Evolutionary conservation across 2,113 vertebrate genomes (phyloP), one percentile per base, ranked within the genome.

Genomic region (Paralichthys olivaceus): DNA sequence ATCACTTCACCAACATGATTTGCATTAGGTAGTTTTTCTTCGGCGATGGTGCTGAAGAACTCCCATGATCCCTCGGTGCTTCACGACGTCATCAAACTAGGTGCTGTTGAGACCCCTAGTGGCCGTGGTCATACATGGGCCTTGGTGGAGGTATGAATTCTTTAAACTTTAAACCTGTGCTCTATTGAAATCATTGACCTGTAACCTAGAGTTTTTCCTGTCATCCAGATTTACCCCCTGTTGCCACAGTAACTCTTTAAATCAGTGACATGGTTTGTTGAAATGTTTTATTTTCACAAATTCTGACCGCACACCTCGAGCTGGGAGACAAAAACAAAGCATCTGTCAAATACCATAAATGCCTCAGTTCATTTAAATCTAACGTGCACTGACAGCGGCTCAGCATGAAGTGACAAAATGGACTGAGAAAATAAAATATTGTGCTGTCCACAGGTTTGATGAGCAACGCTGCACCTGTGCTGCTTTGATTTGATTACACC

Each of bases 391-490:
- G 11, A 40, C 37, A 40, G 61, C 20, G 4, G 23, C 69, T 72
- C 69, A 72, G 69, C 45, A 8, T 17, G 69, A 26, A 61, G 5
- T n/a, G 34, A 34, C 9, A 28, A 55, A 51, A n/a, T 37, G 4
- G 7, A n/a, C 29, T 9, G 45, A 37, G 17, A 14, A 51, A 59
- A 64, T 17, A n/a, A 56, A 55, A 6, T n/a, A 51, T 8, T n/a
- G 34, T 26, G 43, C 17, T 26, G 15, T 51, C 29, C 56, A 1
- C 26, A 22, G 59, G 67, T 58, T 64, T 51, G 29, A 12, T 59
- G 28, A 71, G 26, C 19, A 22, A 5, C 1, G 62, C 56, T 22
- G 57, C 63, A 73, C 63, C 57, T 73, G 69, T 37, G 32, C 11
- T 0, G 20, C 47, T 55, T 2, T 60, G 20, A 49, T 64, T 49